Evolutionary conservation across 2,113 vertebrate species (phyloP).

Genomic region (Pseudopipra pipra): DNA sequence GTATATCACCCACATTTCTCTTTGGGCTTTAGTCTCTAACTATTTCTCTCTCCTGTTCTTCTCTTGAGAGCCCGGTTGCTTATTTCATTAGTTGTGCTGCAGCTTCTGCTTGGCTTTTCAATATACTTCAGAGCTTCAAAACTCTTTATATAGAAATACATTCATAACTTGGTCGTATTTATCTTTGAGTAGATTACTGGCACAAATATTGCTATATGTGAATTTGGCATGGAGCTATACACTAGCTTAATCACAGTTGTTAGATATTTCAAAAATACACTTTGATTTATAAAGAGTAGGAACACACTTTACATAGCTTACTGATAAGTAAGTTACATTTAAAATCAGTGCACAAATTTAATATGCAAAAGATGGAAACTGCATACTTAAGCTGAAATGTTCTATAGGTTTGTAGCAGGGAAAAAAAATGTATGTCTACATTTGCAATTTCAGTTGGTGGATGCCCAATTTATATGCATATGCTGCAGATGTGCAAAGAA

Average conservation of each 20-base stretch:
- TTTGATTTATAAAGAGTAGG: not conserved
- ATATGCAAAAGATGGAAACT: not conserved
- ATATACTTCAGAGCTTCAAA: not conserved
- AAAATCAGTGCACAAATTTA: not conserved
- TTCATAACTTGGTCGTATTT: not conserved
- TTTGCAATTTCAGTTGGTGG: not conserved
- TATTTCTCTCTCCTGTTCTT: not conserved
- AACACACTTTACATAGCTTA: not conserved
- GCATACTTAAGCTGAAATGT: not conserved
- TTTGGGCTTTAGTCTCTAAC: not conserved
- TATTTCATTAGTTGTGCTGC: not conserved
- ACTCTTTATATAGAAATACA: not conserved
- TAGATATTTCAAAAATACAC: not conserved
- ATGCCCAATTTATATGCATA: not conserved
- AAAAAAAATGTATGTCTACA: not conserved
- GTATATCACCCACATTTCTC: not conserved
- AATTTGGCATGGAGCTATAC: not conserved
- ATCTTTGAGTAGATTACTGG: not conserved
- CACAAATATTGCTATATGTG: not conserved
- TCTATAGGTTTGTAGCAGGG: not conserved
- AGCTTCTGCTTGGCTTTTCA: not conserved
- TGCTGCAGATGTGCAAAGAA: not conserved
- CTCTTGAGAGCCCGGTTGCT: not conserved
- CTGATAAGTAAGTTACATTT: not conserved
- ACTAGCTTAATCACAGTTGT: not conserved